A percentile compares a stretch with the other conserved stretches of the same genome.
These are phyloP conservation scores for Epinotia demarniana DNA, from an alignment of 2,888 invertebrate species.

Conservation along the genomic window DNA sequence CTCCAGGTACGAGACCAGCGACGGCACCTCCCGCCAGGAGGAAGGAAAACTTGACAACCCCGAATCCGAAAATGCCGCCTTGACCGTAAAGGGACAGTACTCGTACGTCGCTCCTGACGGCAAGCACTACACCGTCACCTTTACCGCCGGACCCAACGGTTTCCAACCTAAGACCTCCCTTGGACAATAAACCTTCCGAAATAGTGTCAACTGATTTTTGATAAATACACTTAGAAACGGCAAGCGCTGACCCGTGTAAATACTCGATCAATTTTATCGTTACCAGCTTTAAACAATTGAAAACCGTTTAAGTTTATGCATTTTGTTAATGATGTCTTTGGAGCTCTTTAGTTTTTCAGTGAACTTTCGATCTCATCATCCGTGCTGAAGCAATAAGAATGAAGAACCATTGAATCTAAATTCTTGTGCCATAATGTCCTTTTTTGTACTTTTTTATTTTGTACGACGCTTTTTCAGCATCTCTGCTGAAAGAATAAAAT, in stretches of 20 bases:
- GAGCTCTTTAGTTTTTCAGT: conserved; percentile 28
- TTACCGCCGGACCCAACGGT: conserved; percentile 86
- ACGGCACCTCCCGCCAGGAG: conserved; percentile 87
- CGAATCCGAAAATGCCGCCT: conserved; percentile 85
- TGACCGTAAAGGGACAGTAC: conserved; percentile 86
- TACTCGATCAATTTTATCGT: conserved; percentile 28
- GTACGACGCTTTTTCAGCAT: conserved; percentile 47
- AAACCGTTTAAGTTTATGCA: background rate
- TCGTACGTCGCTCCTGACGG: conserved; percentile 87
- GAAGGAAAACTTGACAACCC: conserved; percentile 87
- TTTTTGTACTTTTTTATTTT: conserved; percentile 66
- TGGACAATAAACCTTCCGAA: conserved; percentile 65
- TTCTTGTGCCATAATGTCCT: conserved; percentile 76
- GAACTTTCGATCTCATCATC: conserved; percentile 63
- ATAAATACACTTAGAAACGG: background rate
- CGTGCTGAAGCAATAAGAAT: conserved; percentile 53
- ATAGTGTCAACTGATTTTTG: background rate
- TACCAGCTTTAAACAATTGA: conserved; percentile 13
- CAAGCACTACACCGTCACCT: conserved; percentile 86
- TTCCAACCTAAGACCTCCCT: conserved; percentile 84
- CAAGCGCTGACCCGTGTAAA: conserved; percentile 37
- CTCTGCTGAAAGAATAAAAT: conserved; percentile 18
- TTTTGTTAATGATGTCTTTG: background rate
- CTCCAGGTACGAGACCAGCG: conserved; percentile 87
- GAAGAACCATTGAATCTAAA: conserved; percentile 62